phyloP scores from a whole-genome alignment of 2,797 vertebrate genomes.

The Eulemur coronatus region DNA sequence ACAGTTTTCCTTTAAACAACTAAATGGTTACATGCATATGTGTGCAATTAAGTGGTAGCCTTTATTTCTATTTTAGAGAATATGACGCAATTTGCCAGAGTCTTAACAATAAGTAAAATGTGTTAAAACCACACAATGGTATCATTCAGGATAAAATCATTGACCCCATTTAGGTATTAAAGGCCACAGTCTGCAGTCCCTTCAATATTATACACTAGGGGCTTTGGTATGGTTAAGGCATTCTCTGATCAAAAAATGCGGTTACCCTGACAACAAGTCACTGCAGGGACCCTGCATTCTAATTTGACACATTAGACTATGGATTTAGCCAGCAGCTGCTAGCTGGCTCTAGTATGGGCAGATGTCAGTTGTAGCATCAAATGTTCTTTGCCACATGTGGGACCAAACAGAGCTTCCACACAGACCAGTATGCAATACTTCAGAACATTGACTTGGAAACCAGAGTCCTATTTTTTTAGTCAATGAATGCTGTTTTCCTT shows the following conservation, averaged over 20 bases:
- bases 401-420: conserved; percentile 16
- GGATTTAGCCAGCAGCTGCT: conserved; percentile 79
- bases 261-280: conserved; percentile 80
- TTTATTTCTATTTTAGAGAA: conserved; percentile 67
- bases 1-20: conserved; percentile 17
- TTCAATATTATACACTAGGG: conserved; percentile 81
- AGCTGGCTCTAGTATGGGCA: conserved; percentile 43
- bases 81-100: conserved; percentile 74
- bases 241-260: conserved; percentile 79
- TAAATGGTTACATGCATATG: conserved; percentile 56
- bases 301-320: conserved; percentile 74
- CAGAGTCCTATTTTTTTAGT: not conserved
- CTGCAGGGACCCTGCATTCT: conserved; percentile 69
- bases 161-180: conserved; percentile 78
- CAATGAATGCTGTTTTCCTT: not conserved
- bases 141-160: conserved; percentile 81
- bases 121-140: conserved; percentile 77
- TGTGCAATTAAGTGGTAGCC: conserved; percentile 56
- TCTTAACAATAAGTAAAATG: conserved; percentile 76
- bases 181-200: conserved; percentile 76
- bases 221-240: conserved; percentile 77
- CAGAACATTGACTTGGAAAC: not conserved
- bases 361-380: conserved; percentile 51
- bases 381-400: conserved; percentile 45
- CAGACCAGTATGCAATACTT: not conserved